A percentile compares a stretch with the other conserved stretches of the same genome.
Evolutionary conservation across 2,113 vertebrate genomes (phyloP).

Genomic region (Heliornis fulica): DNA sequence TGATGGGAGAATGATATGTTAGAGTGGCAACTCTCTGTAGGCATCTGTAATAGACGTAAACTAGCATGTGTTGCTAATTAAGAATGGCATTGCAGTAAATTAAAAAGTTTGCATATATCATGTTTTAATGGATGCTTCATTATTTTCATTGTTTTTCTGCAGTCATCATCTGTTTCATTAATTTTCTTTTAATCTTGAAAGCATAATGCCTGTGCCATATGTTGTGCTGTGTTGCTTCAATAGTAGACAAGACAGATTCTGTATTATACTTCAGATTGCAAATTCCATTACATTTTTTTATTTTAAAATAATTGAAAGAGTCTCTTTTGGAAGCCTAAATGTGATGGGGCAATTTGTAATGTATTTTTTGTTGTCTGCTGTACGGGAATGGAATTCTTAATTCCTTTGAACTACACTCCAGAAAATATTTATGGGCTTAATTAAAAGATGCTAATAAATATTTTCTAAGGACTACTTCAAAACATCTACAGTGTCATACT

Average conservation of each 20-base stretch:
- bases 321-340: neutral
- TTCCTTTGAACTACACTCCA: neutral
- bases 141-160: neutral
- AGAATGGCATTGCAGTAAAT: neutral
- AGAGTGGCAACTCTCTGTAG: neutral
- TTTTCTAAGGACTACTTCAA: neutral
- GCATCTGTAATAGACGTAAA: neutral
- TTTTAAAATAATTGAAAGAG: neutral
- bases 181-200: neutral
- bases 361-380: neutral
- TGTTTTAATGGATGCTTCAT: neutral
- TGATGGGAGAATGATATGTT: neutral
- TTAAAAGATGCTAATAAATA: neutral
- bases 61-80: neutral
- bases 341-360: neutral
- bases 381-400: neutral
- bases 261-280: neutral
- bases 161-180: neutral
- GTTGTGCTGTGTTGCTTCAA: neutral
- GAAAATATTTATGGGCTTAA: neutral
- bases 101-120: neutral
- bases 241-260: neutral
- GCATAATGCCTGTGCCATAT: neutral
- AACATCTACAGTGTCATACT: fast-evolving
- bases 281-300: neutral